These are phyloP conservation scores for Aurelia sp. DNA, from an alignment of 30 jellyfish, hydroid and myxozoan genomes.

Conservation along the genomic window DNA sequence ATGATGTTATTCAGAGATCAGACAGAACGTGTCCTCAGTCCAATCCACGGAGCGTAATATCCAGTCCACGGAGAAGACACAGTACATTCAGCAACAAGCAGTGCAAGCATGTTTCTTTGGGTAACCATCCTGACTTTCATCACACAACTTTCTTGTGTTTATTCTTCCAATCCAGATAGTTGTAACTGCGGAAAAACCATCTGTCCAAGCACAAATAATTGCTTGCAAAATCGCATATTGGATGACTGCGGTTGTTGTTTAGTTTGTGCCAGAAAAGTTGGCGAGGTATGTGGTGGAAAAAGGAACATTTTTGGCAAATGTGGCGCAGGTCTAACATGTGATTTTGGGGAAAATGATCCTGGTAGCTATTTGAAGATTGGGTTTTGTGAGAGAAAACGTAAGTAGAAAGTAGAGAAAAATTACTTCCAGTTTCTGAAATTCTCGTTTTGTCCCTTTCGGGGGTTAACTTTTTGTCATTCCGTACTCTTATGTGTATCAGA, in stretches of 20 bases:
- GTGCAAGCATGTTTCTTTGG: too few relatives aligned
- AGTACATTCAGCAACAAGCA: too few relatives aligned
- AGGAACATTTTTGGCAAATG: slow-evolving; percentile 41
- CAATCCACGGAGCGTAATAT: too few relatives aligned
- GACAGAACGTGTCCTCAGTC: too few relatives aligned
- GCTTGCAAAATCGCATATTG: background rate
- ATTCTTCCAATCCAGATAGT: background rate
- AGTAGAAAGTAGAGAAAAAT: background rate
- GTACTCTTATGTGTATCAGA: too few relatives aligned
- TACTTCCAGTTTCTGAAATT: background rate
- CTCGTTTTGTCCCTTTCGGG: background rate
- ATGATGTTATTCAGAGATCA: too few relatives aligned
- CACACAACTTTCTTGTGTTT: background rate
- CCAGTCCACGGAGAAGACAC: too few relatives aligned
- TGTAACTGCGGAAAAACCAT: slow-evolving; percentile 26
- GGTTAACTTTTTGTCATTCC: too few relatives aligned
- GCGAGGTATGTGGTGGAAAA: slow-evolving; percentile 54
- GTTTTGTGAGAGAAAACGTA: slow-evolving; percentile 15
- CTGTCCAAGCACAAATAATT: slow-evolving; percentile 5
- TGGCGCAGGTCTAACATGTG: slow-evolving; percentile 18
- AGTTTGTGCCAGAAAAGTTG: slow-evolving; percentile 33
- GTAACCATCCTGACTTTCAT: background rate
- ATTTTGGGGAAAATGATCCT: background rate
- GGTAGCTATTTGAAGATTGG: slow-evolving; percentile 17
- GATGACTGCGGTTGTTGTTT: slow-evolving; percentile 59